Base-by-base conservation (phyloP, 1,140 invertebrate species). In the Cepaea nemoralis region DNA sequence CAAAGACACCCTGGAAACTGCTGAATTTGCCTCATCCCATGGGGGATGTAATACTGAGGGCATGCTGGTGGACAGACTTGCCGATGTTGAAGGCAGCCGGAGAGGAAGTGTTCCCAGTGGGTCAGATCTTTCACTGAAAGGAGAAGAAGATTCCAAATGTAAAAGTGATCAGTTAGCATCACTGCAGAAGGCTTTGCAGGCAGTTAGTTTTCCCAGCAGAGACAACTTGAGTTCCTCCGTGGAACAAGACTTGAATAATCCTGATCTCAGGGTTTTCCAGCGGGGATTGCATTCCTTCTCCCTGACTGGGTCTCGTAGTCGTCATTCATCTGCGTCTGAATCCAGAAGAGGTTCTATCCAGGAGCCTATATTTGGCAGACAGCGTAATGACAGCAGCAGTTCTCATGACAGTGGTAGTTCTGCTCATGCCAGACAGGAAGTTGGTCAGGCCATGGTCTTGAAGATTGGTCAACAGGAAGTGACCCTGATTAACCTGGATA, bases 401-500 rank as follows among this genome's bases (percentile, higher is more conserved):
- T 79, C 63, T 39, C 39, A 3, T 19, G 77, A 79, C 45, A 39
- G 66, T 14, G 10, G 14, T 37, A 2, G 10, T 33, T 42, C 3
- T 31, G 19, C 31, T 2, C n/a, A 77, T 24, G 22, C 42, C 19
- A 48, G 31, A 37, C 14, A 35, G 8, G 77, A 69, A 37, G 12
- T 39, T 31, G 24, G 66, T 24, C 59, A 37, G 35, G 66, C 45
- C 59, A 98, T 98, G 97, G 93, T 98, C 16, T 95, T 94, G 77
- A 91, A 96, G 92, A 95, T 98, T 31, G 97, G 96, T n/a, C 93
- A 95, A 42, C 93, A 94, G 69, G 97, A 98, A 91, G 92, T 98
- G 37, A 94, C 96, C 69, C 93, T 98, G 0, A 98, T 98, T 78
- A 97, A 96, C 88, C 95, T 96, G 0, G 97, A 98, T 90, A 94